These are phyloP conservation scores for Apostichopus japonicus DNA, from an alignment of 35 echinoderm and acorn worm species.

Conservation along the genomic window DNA sequence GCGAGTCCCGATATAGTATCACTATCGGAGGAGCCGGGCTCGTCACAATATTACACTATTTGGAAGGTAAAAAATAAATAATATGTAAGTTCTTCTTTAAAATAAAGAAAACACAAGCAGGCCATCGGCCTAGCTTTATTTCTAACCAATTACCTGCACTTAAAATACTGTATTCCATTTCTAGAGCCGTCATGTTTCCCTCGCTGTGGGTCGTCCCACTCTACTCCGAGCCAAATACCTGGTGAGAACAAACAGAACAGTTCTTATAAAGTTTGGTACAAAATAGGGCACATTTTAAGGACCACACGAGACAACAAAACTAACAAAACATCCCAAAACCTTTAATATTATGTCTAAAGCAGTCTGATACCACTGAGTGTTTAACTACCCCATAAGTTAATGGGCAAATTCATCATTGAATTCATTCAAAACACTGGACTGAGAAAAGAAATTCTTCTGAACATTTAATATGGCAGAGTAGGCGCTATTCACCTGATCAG, in stretches of 20 bases:
- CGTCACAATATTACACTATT: too few species aligned
- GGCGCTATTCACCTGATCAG: neutral
- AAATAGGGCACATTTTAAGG: neutral
- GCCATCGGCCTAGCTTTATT: neutral
- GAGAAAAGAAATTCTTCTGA: neutral
- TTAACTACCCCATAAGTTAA: too few species aligned
- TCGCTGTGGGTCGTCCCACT: slow-evolving; percentile 89
- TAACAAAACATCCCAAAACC: too few species aligned
- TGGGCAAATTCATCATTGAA: too few species aligned
- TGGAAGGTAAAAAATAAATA: too few species aligned
- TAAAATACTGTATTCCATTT: slow-evolving; percentile 78
- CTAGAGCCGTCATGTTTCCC: slow-evolving; percentile 96
- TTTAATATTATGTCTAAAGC: too few species aligned
- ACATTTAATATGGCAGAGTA: neutral
- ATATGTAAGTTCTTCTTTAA: too few species aligned
- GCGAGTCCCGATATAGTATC: too few species aligned
- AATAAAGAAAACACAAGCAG: too few species aligned
- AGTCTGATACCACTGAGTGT: too few species aligned
- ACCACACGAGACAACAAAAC: too few species aligned
- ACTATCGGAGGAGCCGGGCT: too few species aligned
- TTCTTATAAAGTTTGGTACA: neutral
- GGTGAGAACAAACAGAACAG: neutral
- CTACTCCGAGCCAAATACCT: slow-evolving; percentile 93
- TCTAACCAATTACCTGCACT: slow-evolving; percentile 61
- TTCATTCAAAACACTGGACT: neutral